Percentiles rank a stretch among this genome's conserved stretches.
These are phyloP conservation scores for Pipa parva DNA, from an alignment of 2,113 vertebrate genomes.

Conservation along the genomic window DNA sequence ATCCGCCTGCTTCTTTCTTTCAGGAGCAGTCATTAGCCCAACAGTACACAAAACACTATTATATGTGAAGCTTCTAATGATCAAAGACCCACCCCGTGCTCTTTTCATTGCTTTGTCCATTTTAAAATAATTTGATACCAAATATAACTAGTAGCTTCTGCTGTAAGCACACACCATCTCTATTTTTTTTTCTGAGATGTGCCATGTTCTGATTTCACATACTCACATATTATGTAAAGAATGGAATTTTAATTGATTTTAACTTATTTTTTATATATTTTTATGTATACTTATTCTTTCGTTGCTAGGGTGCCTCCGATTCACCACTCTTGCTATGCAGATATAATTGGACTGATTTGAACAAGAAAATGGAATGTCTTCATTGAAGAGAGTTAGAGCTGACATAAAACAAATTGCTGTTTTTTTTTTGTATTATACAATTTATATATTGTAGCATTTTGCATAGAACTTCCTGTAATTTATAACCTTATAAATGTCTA, in stretches of 20 bases:
- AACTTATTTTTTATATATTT: slow-evolving; percentile 1
- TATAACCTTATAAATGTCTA: too few relatives aligned
- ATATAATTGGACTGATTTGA: slow-evolving; percentile 29
- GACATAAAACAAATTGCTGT: slow-evolving; percentile 11
- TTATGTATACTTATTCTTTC: slow-evolving; percentile 20
- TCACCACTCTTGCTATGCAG: background rate
- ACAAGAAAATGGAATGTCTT: slow-evolving; percentile 25
- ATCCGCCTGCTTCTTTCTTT: slow-evolving; percentile 55
- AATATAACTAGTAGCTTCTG: background rate
- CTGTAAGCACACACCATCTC: background rate
- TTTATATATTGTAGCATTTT: too few relatives aligned
- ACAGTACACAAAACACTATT: slow-evolving; percentile 60
- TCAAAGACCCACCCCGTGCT: slow-evolving; percentile 37
- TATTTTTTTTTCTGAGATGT: slow-evolving; percentile 10
- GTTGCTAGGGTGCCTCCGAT: slow-evolving; percentile 9
- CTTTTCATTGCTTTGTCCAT: slow-evolving; percentile 21
- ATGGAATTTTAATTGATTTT: slow-evolving; percentile 38
- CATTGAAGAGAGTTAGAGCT: background rate
- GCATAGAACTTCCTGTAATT: too few relatives aligned
- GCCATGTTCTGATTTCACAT: slow-evolving; percentile 10
- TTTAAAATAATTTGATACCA: slow-evolving; percentile 3
- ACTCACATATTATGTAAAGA: slow-evolving; percentile 18
- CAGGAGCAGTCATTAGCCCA: slow-evolving; percentile 65
- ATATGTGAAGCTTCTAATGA: slow-evolving; percentile 70
- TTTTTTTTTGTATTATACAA: background rate